These are phyloP conservation scores for Trachurus trachurus DNA, from an alignment of 2,797 vertebrate species.

Conservation along the genomic window DNA sequence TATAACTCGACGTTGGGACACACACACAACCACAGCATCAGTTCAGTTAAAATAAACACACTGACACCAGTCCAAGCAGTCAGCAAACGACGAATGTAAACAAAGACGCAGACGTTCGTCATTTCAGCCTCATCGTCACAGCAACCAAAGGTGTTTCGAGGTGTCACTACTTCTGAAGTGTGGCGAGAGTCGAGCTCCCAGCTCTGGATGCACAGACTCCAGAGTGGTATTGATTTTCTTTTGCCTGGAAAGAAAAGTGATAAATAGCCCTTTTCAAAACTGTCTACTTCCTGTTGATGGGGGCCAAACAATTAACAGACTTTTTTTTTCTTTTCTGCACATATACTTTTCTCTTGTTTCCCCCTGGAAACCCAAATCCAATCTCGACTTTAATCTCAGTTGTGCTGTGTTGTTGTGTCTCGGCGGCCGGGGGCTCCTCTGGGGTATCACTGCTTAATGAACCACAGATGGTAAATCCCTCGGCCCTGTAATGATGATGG, in stretches of 20 bases:
- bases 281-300: not conserved
- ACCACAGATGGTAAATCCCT: conserved; percentile 15
- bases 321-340: too few relatives aligned
- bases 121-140: not conserved
- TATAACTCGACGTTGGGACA: not conserved
- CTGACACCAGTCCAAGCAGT: not conserved
- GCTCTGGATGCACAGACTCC: not conserved
- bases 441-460: conserved; percentile 15
- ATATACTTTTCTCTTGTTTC: too few relatives aligned
- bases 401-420: not conserved
- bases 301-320: not conserved
- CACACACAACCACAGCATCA: not conserved
- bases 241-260: not conserved
- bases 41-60: not conserved
- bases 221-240: too few relatives aligned
- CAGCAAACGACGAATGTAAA: not conserved
- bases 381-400: not conserved
- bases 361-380: too few relatives aligned
- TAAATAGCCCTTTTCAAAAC: not conserved
- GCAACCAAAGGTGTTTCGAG: not conserved
- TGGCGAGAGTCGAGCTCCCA: not conserved
- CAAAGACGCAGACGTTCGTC: not conserved
- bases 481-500: not conserved
- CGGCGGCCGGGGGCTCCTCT: conserved; percentile 4
- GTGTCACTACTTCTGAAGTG: not conserved